Evolutionary conservation across 2,888 invertebrate genomes (phyloP).

Genomic region (Vanessa cardui): DNA sequence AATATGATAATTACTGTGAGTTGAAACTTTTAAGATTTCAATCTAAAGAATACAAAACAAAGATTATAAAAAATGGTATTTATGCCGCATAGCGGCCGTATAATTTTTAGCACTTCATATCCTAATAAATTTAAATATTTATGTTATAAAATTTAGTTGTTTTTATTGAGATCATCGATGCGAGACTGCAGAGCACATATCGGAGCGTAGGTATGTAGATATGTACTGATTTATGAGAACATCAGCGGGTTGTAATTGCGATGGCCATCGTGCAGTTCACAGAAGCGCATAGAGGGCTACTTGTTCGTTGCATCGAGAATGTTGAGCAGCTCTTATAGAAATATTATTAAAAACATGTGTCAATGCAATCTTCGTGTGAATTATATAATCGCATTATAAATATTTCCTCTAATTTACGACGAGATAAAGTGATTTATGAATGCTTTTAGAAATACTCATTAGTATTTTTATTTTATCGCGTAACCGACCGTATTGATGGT

Average conservation of each 20-base stretch:
- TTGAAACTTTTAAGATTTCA: constrained; percentile 29
- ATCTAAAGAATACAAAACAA: constrained; percentile 26
- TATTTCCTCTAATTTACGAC: constrained; percentile 24
- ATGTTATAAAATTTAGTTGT: constrained; percentile 9
- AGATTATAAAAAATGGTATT: constrained; percentile 17
- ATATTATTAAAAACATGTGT: constrained; percentile 77
- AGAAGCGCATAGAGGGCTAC: constrained; percentile 73
- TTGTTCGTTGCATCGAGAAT: constrained; percentile 65
- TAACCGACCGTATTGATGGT: constrained; percentile 45
- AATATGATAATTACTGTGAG: constrained; percentile 54
- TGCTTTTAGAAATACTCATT: constrained; percentile 1
- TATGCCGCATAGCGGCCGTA: constrained; percentile 16
- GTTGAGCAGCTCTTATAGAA: constrained; percentile 67
- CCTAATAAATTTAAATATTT: constrained; percentile 22
- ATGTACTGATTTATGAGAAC: constrained; percentile 63
- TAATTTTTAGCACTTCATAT: constrained; percentile 17
- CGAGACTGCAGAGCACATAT: constrained; percentile 23
- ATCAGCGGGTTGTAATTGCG: constrained; percentile 49
- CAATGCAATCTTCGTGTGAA: constrained; percentile 34
- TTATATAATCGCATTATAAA: constrained; percentile 23
- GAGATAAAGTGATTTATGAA: constrained; percentile 12
- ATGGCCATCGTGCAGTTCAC: constrained; percentile 70
- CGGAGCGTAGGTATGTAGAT: not conserved
- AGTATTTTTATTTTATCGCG: not conserved
- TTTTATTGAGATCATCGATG: constrained; percentile 15